Evolutionary conservation across 2,888 invertebrate species (phyloP).

Genomic region (Agrotis exclamationis): DNA sequence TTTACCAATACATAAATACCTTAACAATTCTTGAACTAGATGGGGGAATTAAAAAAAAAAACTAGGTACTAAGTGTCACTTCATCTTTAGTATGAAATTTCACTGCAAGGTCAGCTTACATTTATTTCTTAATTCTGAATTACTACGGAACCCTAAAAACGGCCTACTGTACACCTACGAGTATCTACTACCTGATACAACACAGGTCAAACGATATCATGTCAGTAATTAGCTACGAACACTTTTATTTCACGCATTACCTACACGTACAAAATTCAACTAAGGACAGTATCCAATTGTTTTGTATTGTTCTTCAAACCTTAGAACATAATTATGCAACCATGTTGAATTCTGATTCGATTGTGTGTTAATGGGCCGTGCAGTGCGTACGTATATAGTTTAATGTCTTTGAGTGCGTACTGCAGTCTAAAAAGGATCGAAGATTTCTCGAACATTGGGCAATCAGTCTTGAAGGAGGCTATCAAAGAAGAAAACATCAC

Average conservation of each 20-base stretch:
- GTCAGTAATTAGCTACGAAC: not conserved
- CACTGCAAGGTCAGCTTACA: too few species aligned
- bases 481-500: conserved; percentile 6
- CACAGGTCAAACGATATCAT: conserved; percentile 27
- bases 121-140: too few species aligned
- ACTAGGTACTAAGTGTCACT: too few species aligned
- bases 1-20: too few species aligned
- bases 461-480: conserved; percentile 29
- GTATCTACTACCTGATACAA: not conserved
- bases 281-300: conserved; percentile 17
- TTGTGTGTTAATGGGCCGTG: conserved; percentile 57
- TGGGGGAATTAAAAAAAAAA: too few species aligned
- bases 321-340: conserved; percentile 32
- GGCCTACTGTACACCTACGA: too few species aligned
- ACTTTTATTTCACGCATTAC: not conserved
- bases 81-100: too few species aligned
- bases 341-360: conserved; percentile 43
- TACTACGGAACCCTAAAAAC: too few species aligned
- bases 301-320: conserved; percentile 36
- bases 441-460: conserved; percentile 36
- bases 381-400: too few species aligned
- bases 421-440: conserved; percentile 44
- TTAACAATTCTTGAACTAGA: too few species aligned
- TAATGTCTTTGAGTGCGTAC: too few species aligned
- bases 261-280: conserved; percentile 9